phyloP scores from a whole-genome alignment of 1,140 invertebrate species.

The Microplitis mediator region DNA sequence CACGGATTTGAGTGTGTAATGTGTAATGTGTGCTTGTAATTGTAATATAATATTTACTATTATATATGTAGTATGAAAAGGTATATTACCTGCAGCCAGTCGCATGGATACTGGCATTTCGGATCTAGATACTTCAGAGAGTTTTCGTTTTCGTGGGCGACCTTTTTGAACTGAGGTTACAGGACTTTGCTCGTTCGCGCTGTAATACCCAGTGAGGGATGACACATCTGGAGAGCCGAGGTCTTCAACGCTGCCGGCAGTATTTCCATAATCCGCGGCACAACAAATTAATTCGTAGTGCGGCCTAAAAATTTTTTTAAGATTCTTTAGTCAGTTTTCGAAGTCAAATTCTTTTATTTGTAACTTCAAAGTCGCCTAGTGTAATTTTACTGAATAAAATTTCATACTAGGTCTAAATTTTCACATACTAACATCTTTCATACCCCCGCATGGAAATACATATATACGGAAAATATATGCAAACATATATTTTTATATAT shows the following conservation, averaged over 20 bases:
- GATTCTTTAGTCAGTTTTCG: no score
- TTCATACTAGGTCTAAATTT: no score
- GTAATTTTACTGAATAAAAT: no score
- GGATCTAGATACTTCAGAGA: constrained; percentile 63
- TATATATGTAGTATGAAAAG: not conserved
- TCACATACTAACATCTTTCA: no score
- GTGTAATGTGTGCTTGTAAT: no score
- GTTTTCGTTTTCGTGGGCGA: constrained; percentile 81
- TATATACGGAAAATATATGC: no score
- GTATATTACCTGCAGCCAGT: constrained; percentile 64
- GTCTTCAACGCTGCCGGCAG: constrained; percentile 65
- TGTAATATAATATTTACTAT: no score
- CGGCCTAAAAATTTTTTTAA: constrained; percentile 58
- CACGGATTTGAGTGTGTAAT: no score
- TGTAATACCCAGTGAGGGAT: constrained; percentile 66
- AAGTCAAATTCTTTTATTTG: no score
- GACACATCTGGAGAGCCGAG: constrained; percentile 66
- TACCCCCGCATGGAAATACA: no score
- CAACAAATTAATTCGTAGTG: constrained; percentile 71
- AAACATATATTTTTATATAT: no score
- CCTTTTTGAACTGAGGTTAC: constrained; percentile 73
- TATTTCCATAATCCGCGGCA: constrained; percentile 65
- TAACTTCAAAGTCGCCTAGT: no score
- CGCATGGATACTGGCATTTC: constrained; percentile 73
- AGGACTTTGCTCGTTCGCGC: constrained; percentile 62